These are phyloP conservation scores for Diglossa brunneiventris DNA, from an alignment of 2,113 vertebrate genomes.

Conservation along the genomic window DNA sequence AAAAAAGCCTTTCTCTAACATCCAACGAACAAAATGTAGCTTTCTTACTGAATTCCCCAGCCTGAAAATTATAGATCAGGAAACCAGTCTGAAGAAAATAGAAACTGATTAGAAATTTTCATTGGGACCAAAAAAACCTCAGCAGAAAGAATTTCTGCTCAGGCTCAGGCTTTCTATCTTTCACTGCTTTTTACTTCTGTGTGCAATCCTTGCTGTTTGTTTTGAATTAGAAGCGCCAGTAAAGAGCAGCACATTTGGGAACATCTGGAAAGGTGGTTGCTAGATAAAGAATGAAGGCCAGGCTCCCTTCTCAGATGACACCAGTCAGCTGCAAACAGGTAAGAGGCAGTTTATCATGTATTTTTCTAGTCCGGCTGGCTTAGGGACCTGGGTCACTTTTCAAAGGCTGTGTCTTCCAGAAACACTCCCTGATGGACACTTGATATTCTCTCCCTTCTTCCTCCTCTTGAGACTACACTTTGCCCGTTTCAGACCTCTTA, in stretches of 20 bases:
- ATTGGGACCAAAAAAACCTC: background rate
- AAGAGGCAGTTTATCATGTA: background rate
- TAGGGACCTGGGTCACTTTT: background rate
- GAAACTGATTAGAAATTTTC: background rate
- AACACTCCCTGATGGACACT: background rate
- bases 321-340: background rate
- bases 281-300: background rate
- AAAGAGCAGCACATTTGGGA: background rate
- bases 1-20: background rate
- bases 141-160: background rate
- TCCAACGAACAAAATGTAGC: background rate
- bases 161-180: background rate
- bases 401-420: background rate
- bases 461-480: background rate
- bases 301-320: background rate
- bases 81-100: background rate
- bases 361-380: background rate
- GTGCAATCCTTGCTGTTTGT: background rate
- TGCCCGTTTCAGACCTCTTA: background rate
- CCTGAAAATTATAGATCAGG: background rate
- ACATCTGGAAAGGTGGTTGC: background rate
- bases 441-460: background rate
- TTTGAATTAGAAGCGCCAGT: background rate
- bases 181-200: background rate
- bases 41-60: background rate